Base-by-base conservation (phyloP, 1,140 invertebrate genomes). In the Heliothis virescens region DNA sequence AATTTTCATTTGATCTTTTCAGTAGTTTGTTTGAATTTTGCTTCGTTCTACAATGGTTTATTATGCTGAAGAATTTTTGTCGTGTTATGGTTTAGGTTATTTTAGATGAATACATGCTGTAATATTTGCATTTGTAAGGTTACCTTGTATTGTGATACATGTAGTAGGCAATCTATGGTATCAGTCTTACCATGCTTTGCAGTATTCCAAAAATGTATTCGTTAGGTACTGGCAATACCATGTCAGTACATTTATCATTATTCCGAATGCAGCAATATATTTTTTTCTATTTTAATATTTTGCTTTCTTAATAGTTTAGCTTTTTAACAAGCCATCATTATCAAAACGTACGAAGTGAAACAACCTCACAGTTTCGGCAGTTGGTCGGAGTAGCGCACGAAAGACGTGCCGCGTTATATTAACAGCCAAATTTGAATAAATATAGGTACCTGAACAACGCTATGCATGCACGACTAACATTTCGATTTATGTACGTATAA, bases 371-470 rank as follows among this genome's bases (percentile, higher is more conserved):
- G 16, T 69, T 69, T 69, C 34, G 16, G 52, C n/a, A 47, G 34
- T 52, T 12, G 21, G n/a, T 50, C 29, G 34, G 29, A 15, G 48
- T 41, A 41, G 34, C 55, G 7, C 60, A 62, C 34, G 34, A 69
- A 71, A 26, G 72, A 83, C 84, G 82, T 85, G 84, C 82, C 78
- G 48, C 50, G 75, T 79, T 73, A 79, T 72, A 76, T 84, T 86
- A 86, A 86, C 80, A 80, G 76, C 63, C 79, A 79, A 77, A 86
- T 86, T 84, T 84, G 67, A 86, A 83, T 82, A 83, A 79, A 84
- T 76, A 79, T 82, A 72, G 62, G 57, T 53, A 55, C 52, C 34
- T 67, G 21, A 57, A 47, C 16, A 34, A 53, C 50, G n/a, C 41
- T 47, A 55, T 67, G 75, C 62, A 48, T 67, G 16, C 52, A 77